Base-by-base conservation (phyloP, 2,113 vertebrate species). In the Callospermophilus lateralis region DNA sequence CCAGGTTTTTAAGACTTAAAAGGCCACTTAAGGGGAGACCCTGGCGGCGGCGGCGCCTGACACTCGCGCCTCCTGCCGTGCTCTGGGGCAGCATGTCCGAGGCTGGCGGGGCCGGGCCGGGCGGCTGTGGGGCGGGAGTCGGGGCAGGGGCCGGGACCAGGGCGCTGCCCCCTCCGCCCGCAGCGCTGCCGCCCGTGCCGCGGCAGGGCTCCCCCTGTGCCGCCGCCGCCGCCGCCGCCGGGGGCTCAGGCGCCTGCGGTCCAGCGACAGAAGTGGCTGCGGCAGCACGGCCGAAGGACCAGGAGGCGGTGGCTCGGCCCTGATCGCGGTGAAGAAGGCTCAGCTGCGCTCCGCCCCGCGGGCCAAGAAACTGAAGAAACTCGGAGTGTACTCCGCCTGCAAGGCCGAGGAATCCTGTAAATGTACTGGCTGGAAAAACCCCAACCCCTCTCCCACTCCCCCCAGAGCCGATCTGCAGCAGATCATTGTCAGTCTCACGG, bases 331-430 rank as follows among this genome's bases (percentile, higher is more conserved):
- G 96, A 99, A 99, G 98, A 99, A 99, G 98, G 99, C 99, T 98
- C 99, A 99, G 98, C 99, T 99, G 97, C 99, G 99, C 98, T 99
- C 99, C 68, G 99, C 99, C 65, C 99, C 99, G 96, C 99, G 99
- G 98, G 99, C 99, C 83, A 99, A 99, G 99, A 99, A 99, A 98
- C 99, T 99, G 98, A 99, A 99, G 98, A 99, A 99, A 98, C 99
- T 99, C 98, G 99, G 99, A 51, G 99, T 99, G 94, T 99, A 99
- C 99, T 99, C 99, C n/a, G 99, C 99, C 68, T 99, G 99, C 98
- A 99, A 99, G 99, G 99, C n/a, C n/a, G n/a, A n/a, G n/a, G n/a
- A n/a, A n/a, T n/a, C n/a, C n/a, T n/a, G n/a, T n/a, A n/a, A n/a
- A n/a, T n/a, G n/a, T n/a, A n/a, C n/a, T n/a, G n/a, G n/a, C n/a